These are phyloP conservation scores for Cercocebus atys DNA, from an alignment of 2,113 vertebrate species.

Conservation along the genomic window DNA sequence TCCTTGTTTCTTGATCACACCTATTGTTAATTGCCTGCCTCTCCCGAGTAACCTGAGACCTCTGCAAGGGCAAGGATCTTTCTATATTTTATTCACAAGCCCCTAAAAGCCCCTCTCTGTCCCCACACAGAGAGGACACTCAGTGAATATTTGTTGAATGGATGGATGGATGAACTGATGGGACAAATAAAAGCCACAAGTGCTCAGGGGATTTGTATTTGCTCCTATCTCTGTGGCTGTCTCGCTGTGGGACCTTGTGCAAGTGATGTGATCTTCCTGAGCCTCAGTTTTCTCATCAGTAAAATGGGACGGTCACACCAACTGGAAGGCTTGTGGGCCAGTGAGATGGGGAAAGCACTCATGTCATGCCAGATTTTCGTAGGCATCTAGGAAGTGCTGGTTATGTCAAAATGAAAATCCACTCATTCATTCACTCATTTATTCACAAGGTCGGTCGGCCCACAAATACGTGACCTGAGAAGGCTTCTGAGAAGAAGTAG, in stretches of 20 bases:
- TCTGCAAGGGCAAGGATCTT: neutral
- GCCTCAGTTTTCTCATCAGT: neutral
- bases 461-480: neutral
- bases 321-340: too few relatives aligned
- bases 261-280: neutral
- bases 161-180: neutral
- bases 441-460: too few relatives aligned
- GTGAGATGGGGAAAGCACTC: accelerated
- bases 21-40: neutral
- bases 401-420: neutral
- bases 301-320: accelerated
- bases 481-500: neutral
- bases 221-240: neutral
- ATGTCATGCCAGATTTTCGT: accelerated
- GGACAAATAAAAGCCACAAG: neutral
- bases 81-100: neutral
- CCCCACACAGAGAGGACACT: too few relatives aligned
- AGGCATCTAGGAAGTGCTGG: neutral
- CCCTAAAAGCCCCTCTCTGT: neutral
- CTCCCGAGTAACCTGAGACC: neutral
- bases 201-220: neutral
- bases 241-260: neutral
- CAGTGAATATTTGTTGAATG: neutral
- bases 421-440: neutral
- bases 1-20: neutral